phyloP scores from a whole-genome alignment of 2,888 invertebrate species.

The Pseudococcus jackbeardsleyi region DNA sequence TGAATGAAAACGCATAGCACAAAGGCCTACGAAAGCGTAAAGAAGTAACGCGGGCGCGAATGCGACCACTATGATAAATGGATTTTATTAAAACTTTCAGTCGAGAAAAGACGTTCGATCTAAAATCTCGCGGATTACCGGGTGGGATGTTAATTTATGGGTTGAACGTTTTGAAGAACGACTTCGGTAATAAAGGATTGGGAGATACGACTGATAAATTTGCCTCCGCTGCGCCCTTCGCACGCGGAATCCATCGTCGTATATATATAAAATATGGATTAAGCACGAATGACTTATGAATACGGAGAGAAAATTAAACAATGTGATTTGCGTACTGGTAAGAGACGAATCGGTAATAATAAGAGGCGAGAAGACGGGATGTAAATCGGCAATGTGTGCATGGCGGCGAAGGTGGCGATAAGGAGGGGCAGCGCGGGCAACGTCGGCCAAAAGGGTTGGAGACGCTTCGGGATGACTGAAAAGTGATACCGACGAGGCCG shows the following conservation, averaged over 20 bases:
- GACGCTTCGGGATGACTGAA: constrained; percentile 40
- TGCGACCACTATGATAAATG: constrained; percentile 61
- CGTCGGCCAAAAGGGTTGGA: constrained; percentile 46
- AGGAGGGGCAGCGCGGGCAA: not conserved
- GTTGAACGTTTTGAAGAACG: constrained; percentile 62
- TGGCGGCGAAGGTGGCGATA: not conserved
- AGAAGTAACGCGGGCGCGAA: constrained; percentile 1
- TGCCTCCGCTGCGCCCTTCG: constrained; percentile 38
- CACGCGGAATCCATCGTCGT: constrained; percentile 48
- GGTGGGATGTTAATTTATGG: constrained; percentile 64
- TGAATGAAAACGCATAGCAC: constrained; percentile 5
- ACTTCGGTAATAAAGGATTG: constrained; percentile 63
- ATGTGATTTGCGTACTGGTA: constrained; percentile 62
- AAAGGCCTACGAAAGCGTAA: not conserved
- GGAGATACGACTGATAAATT: constrained; percentile 61
- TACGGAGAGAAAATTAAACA: constrained; percentile 64
- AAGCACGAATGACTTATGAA: constrained; percentile 64
- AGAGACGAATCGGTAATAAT: constrained; percentile 56
- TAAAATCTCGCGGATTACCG: constrained; percentile 60
- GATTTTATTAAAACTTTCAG: constrained; percentile 63
- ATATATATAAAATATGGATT: constrained; percentile 65
- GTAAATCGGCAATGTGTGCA: not conserved
- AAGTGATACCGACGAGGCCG: constrained; percentile 36
- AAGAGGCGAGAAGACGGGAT: constrained; percentile 48
- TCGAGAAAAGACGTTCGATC: constrained; percentile 60